Percentiles rank a stretch among this genome's conserved stretches.
phyloP scores from a whole-genome alignment of 2,888 invertebrate species.

The Matsumyia berberina region DNA sequence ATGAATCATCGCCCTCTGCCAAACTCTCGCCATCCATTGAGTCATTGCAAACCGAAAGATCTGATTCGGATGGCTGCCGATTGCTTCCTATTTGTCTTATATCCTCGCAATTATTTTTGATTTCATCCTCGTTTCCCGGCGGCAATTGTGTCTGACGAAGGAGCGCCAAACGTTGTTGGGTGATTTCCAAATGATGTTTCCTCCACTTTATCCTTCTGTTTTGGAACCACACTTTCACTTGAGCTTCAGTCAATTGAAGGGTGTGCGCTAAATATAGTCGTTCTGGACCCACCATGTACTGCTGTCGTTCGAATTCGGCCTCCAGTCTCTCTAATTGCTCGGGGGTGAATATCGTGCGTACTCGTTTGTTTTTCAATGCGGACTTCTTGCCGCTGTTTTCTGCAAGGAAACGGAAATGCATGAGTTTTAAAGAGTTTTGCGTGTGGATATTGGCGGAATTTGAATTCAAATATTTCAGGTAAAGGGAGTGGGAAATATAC shows the following conservation, averaged over 20 bases:
- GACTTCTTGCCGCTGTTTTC: slow-evolving; percentile 83
- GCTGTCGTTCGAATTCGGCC: slow-evolving; percentile 97
- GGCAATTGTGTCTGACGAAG: slow-evolving; percentile 83
- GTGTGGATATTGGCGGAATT: not conserved
- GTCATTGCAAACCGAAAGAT: slow-evolving; percentile 84
- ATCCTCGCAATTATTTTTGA: slow-evolving; percentile 79
- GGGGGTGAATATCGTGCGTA: slow-evolving; percentile 97
- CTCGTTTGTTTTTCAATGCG: slow-evolving; percentile 90
- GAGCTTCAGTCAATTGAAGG: slow-evolving; percentile 84
- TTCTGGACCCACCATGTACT: slow-evolving; percentile 99
- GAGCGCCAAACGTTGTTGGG: slow-evolving; percentile 92
- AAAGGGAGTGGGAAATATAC: no score
- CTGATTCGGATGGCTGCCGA: slow-evolving; percentile 81
- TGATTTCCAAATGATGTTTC: slow-evolving; percentile 96
- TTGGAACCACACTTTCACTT: slow-evolving; percentile 97
- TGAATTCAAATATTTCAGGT: no score
- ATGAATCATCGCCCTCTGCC: slow-evolving; percentile 81
- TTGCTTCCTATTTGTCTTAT: slow-evolving; percentile 67
- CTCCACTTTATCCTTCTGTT: slow-evolving; percentile 96
- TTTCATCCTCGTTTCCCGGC: slow-evolving; percentile 79
- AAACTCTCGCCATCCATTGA: slow-evolving; percentile 83
- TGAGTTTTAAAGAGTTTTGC: slow-evolving; percentile 9
- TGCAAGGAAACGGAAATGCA: slow-evolving; percentile 77
- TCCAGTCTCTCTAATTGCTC: slow-evolving; percentile 97
- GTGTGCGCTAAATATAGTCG: slow-evolving; percentile 92